A percentile compares a stretch with the other conserved stretches of the same genome.
Conservation (phyloP, 2,888 invertebrate genomes). For the Cenopis cana region DNA sequence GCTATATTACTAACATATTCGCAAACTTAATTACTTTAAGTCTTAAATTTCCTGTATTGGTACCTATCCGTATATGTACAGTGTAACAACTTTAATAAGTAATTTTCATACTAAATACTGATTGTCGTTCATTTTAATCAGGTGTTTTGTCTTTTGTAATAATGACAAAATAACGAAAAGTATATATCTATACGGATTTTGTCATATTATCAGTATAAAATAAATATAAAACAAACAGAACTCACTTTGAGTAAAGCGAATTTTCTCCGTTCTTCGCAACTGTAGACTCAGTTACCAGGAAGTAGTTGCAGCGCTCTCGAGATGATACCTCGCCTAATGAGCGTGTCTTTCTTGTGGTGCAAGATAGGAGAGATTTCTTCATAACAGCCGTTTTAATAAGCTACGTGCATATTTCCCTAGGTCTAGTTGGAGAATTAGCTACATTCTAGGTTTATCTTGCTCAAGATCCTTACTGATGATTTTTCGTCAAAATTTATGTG, state of each 20-base stretch:
- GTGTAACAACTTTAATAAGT: background rate
- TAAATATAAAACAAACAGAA: background rate
- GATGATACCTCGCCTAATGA: conserved; percentile 42
- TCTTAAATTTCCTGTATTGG: too few relatives aligned
- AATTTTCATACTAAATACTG: conserved; percentile 1
- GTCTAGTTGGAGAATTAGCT: background rate
- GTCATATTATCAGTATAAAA: background rate
- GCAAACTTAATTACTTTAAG: too few relatives aligned
- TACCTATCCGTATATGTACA: conserved; percentile 10
- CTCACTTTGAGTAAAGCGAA: background rate
- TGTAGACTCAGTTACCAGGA: conserved; percentile 36
- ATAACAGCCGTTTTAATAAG: conserved; percentile 13
- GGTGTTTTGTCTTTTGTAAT: background rate
- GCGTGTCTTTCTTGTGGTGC: conserved; percentile 29
- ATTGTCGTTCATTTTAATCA: background rate
- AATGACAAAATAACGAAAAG: too few relatives aligned
- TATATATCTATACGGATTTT: too few relatives aligned
- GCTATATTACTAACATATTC: too few relatives aligned
- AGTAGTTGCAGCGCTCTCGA: conserved; percentile 40
- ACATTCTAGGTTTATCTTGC: background rate
- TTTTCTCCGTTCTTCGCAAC: background rate
- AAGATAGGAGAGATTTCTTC: conserved; percentile 27
- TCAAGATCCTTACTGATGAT: background rate
- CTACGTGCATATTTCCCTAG: conserved; percentile 14
- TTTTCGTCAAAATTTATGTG: background rate